A percentile compares a stretch with the other conserved stretches of the same genome.
Evolutionary conservation across 2,797 vertebrate species (phyloP).

Genomic region (Melopsittacus undulatus): DNA sequence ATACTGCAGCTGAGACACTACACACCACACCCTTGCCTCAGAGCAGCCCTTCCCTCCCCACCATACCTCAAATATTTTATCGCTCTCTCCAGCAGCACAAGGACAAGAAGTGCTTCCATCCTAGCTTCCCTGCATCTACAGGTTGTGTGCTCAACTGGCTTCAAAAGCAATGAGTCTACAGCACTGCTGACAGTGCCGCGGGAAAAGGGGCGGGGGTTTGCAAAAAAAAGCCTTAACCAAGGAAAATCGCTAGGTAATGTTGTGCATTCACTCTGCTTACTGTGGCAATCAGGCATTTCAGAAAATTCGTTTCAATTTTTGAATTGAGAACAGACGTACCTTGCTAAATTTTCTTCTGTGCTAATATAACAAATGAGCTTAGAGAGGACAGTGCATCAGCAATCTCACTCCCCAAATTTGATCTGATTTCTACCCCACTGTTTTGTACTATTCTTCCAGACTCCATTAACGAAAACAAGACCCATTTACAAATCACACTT

Average conservation of each 20-base stretch:
- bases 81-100: background rate
- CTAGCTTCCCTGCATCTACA: background rate
- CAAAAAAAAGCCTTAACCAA: background rate
- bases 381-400: background rate
- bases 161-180: fast-evolving
- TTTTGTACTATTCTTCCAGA: background rate
- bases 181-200: background rate
- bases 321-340: background rate
- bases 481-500: background rate
- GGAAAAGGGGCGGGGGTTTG: background rate
- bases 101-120: background rate
- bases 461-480: background rate
- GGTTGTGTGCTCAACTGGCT: fast-evolving
- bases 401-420: background rate
- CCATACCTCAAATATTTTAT: constrained; percentile 44
- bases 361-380: background rate
- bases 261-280: background rate
- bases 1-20: background rate
- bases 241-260: background rate
- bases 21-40: background rate
- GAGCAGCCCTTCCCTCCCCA: constrained; percentile 18
- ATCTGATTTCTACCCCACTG: background rate
- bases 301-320: background rate
- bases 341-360: background rate
- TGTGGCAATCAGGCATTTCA: background rate